Conservation (phyloP, 2,113 vertebrate species). For the Cebidichthys violaceus region DNA sequence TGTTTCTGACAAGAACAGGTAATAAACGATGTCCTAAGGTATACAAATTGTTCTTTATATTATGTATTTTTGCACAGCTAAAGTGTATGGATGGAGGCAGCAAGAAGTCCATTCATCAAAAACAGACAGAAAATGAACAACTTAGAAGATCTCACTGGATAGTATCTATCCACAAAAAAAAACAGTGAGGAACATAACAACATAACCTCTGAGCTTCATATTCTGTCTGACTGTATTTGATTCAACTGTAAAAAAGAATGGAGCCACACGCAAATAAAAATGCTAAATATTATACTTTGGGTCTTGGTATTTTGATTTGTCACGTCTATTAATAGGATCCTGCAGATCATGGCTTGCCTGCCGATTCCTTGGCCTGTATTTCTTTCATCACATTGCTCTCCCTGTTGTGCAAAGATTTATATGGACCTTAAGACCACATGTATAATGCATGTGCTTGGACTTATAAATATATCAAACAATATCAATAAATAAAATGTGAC, state of each 20-base stretch:
- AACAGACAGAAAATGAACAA: constrained; percentile 1
- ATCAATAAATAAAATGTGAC: constrained; percentile 75
- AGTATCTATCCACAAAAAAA: constrained; percentile 3
- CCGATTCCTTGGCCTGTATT: constrained; percentile 20
- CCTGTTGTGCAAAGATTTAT: constrained; percentile 71
- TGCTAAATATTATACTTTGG: background rate
- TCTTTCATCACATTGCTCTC: constrained; percentile 48
- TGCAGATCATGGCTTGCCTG: constrained; percentile 7
- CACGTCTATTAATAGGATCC: constrained; percentile 34
- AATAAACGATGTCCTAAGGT: constrained; percentile 8
- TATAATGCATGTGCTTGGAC: constrained; percentile 66
- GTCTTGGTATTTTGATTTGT: constrained; percentile 21
- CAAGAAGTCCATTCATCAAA: constrained; percentile 47
- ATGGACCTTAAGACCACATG: constrained; percentile 62
- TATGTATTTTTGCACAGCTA: background rate
- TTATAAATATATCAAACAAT: constrained; percentile 74
- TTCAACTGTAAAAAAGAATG: background rate
- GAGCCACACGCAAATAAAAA: background rate
- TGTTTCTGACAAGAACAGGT: constrained; percentile 19
- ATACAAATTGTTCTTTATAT: background rate
- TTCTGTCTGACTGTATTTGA: background rate
- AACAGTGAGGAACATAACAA: background rate
- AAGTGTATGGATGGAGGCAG: constrained; percentile 26
- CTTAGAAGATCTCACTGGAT: background rate
- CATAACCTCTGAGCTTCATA: background rate